Evolutionary conservation across 2,888 invertebrate species (phyloP).

Genomic region (Archips xylosteana): DNA sequence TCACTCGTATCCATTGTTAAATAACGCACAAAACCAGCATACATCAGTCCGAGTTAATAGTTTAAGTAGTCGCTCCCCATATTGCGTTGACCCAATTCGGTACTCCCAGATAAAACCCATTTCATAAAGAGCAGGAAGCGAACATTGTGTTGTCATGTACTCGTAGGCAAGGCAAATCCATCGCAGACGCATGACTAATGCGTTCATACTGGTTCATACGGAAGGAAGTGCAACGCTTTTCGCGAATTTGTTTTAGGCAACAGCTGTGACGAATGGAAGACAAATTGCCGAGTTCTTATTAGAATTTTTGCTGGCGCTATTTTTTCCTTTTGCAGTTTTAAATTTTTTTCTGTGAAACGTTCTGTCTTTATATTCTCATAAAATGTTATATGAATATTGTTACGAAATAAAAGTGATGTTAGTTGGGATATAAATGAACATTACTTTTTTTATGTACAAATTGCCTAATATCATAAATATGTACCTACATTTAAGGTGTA

Average conservation of each 20-base stretch:
- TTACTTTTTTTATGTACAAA: no score
- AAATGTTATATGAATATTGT: background rate
- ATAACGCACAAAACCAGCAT: background rate
- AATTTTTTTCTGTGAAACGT: background rate
- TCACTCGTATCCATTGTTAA: background rate
- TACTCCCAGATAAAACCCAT: constrained; percentile 66
- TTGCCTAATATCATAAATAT: no score
- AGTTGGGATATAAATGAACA: no score
- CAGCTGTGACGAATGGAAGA: constrained; percentile 37
- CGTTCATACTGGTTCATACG: constrained; percentile 44
- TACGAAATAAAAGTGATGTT: no score
- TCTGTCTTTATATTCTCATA: background rate
- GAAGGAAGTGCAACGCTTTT: constrained; percentile 31
- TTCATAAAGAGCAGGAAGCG: constrained; percentile 69
- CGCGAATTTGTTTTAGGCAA: constrained; percentile 37
- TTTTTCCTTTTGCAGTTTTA: background rate
- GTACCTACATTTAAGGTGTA: no score
- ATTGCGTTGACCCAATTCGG: constrained; percentile 71
- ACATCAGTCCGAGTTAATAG: constrained; percentile 45
- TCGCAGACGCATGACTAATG: constrained; percentile 53
- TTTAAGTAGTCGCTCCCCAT: constrained; percentile 55
- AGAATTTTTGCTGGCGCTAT: constrained; percentile 10
- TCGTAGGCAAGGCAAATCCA: constrained; percentile 53
- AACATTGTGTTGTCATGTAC: constrained; percentile 56
- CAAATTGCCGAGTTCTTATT: constrained; percentile 22